These are phyloP conservation scores for Leptinotarsa rubiginosa DNA, from an alignment of 2,888 invertebrate genomes.

Conservation along the genomic window DNA sequence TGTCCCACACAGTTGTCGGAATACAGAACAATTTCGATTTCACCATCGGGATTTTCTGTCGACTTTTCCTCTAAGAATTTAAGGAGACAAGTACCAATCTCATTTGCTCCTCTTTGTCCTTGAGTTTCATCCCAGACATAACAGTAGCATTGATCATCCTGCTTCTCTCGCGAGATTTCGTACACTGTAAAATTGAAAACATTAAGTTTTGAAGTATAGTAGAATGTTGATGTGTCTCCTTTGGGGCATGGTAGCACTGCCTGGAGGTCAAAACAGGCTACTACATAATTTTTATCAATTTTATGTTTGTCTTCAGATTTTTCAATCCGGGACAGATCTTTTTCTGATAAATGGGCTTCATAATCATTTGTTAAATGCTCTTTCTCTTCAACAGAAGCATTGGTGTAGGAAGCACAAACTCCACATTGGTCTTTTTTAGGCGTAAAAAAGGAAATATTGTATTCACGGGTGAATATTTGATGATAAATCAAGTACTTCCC, in stretches of 20 bases:
- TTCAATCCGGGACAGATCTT: too few relatives aligned
- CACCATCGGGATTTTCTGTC: constrained; percentile 3
- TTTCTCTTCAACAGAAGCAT: too few relatives aligned
- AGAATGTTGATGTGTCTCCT: background rate
- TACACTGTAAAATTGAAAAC: constrained; percentile 5
- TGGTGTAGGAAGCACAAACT: too few relatives aligned
- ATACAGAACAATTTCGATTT: constrained; percentile 21
- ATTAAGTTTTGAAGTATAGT: background rate
- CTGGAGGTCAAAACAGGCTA: constrained; percentile 6
- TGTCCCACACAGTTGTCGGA: constrained; percentile 28
- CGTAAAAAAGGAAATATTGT: too few relatives aligned
- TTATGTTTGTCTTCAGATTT: background rate
- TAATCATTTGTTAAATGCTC: too few relatives aligned
- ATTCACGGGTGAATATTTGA: too few relatives aligned
- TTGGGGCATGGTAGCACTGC: constrained; percentile 1
- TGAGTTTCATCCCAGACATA: constrained; percentile 26
- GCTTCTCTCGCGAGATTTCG: background rate
- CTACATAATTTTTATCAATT: background rate
- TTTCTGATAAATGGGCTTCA: too few relatives aligned
- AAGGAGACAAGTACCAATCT: constrained; percentile 13
- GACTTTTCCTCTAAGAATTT: background rate
- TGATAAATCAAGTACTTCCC: too few relatives aligned
- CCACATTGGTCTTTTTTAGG: too few relatives aligned
- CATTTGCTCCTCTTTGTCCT: constrained; percentile 17
- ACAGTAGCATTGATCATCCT: background rate